A percentile compares a stretch with the other conserved stretches of the same genome.
Conservation (phyloP, 2,113 vertebrate species). For the Crotalus tigris region DNA sequence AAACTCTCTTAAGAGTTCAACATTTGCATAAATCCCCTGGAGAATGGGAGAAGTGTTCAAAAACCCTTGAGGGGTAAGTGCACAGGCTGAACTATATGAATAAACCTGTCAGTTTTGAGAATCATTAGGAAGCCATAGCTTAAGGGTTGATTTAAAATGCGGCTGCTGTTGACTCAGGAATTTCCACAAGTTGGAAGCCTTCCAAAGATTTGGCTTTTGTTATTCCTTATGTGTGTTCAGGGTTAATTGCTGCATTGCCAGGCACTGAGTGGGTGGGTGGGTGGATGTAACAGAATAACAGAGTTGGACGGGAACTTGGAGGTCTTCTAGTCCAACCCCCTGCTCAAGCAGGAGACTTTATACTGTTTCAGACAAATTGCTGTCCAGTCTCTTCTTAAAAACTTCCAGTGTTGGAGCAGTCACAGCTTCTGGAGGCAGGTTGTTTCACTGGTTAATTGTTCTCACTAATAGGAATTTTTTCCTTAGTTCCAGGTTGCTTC, state of each 20-base stretch:
- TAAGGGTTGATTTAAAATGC: slow-evolving; percentile 61
- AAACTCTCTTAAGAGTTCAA: slow-evolving; percentile 59
- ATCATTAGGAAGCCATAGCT: slow-evolving; percentile 55
- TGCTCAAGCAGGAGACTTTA: no score
- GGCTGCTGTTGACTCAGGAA: slow-evolving; percentile 30
- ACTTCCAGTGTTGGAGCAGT: no score
- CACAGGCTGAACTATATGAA: slow-evolving; percentile 61
- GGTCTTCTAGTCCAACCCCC: neutral
- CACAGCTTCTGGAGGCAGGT: no score
- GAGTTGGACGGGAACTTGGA: neutral
- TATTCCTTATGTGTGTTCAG: slow-evolving; percentile 36
- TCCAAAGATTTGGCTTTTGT: slow-evolving; percentile 15
- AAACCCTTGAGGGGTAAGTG: slow-evolving; percentile 57
- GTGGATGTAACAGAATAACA: neutral
- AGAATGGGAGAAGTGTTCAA: slow-evolving; percentile 54
- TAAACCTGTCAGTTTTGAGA: slow-evolving; percentile 64
- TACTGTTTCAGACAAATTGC: no score
- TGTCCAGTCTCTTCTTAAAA: no score
- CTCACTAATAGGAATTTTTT: no score
- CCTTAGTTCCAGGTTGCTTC: no score
- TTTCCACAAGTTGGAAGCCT: slow-evolving; percentile 29
- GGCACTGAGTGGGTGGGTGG: slow-evolving; percentile 19
- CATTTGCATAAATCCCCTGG: slow-evolving; percentile 59
- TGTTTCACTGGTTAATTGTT: no score
- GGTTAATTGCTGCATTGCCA: slow-evolving; percentile 35